Conservation (phyloP, 1,140 invertebrate genomes). For the Drosophila murphyi region DNA sequence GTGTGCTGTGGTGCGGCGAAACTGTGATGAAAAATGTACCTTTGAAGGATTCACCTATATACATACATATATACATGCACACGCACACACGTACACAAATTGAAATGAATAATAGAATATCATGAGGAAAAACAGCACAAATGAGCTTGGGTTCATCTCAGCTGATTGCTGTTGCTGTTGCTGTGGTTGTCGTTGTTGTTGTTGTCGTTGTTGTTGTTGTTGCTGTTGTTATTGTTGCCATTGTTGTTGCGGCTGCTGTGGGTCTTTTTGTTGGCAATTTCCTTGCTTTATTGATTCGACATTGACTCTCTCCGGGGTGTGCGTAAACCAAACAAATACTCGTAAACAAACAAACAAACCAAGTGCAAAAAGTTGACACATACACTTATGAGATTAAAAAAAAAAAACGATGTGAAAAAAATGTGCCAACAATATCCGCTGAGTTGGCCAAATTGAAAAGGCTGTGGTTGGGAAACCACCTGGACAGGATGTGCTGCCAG, state of each 20-base stretch:
- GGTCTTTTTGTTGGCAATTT: constrained; percentile 64
- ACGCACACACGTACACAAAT: constrained; percentile 46
- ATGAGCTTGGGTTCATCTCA: constrained; percentile 50
- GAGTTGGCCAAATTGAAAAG: constrained; percentile 57
- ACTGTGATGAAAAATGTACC: constrained; percentile 72
- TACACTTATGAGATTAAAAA: constrained; percentile 79
- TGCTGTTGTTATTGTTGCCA: too few species aligned
- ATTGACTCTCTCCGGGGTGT: constrained; percentile 69
- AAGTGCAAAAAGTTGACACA: constrained; percentile 79
- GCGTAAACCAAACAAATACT: constrained; percentile 53
- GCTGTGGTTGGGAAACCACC: constrained; percentile 33
- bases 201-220: neutral
- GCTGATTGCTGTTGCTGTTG: too few species aligned
- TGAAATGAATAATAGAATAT: constrained; percentile 80
- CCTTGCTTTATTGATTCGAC: constrained; percentile 49
- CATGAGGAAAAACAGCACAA: constrained; percentile 74
- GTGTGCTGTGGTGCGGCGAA: neutral
- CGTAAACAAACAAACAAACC: constrained; percentile 52
- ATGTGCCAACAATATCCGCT: constrained; percentile 23
- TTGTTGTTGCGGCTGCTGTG: neutral
- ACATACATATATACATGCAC: constrained; percentile 12
- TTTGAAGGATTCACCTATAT: constrained; percentile 56
- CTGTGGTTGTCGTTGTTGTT: constrained; percentile 27
- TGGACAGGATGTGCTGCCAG: constrained; percentile 7
- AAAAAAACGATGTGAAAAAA: constrained; percentile 21